Evolutionary conservation across 2,888 invertebrate species (phyloP).

Genomic region (Idaea dimidiata): DNA sequence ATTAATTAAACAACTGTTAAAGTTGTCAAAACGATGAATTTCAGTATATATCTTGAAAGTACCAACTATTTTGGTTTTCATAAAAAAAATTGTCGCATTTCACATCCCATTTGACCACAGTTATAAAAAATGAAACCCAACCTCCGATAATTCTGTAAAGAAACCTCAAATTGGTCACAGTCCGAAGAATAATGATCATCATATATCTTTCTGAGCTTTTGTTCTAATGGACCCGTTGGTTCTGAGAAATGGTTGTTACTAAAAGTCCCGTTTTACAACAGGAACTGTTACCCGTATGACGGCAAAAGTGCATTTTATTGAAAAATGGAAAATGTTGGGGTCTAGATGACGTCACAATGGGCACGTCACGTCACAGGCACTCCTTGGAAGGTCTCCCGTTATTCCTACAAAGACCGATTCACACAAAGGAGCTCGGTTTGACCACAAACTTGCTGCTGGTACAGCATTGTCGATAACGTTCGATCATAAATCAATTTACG

Average conservation of each 20-base stretch:
- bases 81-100: conserved; percentile 6
- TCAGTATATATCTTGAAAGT: too few relatives aligned
- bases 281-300: conserved; percentile 70
- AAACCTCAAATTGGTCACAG: conserved; percentile 75
- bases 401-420: not conserved
- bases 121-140: conserved; percentile 43
- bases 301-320: conserved; percentile 73
- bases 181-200: conserved; percentile 54
- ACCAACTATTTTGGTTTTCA: not conserved
- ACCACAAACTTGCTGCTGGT: not conserved
- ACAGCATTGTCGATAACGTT: not conserved
- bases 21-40: too few relatives aligned
- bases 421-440: not conserved
- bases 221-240: conserved; percentile 59
- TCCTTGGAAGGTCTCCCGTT: not conserved
- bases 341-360: conserved; percentile 50
- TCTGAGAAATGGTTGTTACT: conserved; percentile 63
- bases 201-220: conserved; percentile 66
- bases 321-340: conserved; percentile 48
- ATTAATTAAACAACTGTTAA: too few relatives aligned
- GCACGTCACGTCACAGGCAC: conserved; percentile 72
- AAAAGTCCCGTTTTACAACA: conserved; percentile 73
- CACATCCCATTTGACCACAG: conserved; percentile 23
- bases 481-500: not conserved
- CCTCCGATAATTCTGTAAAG: conserved; percentile 52